Percentiles rank a stretch among this genome's conserved stretches.
Conservation (phyloP, 2,888 invertebrate species). For the Sussaba pulchella region DNA sequence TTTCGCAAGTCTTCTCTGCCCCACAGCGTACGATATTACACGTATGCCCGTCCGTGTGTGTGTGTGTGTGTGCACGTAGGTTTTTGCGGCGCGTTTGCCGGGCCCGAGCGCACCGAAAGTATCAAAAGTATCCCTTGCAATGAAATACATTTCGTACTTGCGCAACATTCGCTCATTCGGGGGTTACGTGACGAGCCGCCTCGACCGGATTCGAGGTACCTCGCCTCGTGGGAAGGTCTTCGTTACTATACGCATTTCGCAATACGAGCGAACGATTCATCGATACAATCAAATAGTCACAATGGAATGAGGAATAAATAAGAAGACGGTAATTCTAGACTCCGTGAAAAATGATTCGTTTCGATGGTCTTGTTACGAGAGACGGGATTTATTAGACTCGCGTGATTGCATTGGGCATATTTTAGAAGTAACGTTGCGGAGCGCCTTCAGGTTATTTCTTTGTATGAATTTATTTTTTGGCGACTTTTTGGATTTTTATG, state of each 20-base stretch:
- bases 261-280: background rate
- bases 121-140: conserved; percentile 63
- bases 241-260: background rate
- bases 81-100: conserved; percentile 37
- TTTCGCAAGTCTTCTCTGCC: conserved; percentile 59
- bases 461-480: conserved; percentile 21
- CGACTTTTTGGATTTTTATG: background rate
- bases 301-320: too few species aligned
- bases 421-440: conserved; percentile 20
- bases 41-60: background rate
- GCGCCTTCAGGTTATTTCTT: too few species aligned
- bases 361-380: background rate
- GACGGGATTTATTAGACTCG: conserved; percentile 15
- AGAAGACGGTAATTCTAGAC: conserved; percentile 5
- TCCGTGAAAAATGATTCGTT: conserved; percentile 7
- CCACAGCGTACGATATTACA: background rate
- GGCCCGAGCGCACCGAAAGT: conserved; percentile 56
- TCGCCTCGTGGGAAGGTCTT: background rate
- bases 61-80: background rate
- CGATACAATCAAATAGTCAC: conserved; percentile 2
- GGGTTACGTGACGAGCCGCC: conserved; percentile 34
- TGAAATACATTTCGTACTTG: conserved; percentile 63
- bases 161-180: conserved; percentile 47
- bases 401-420: background rate
- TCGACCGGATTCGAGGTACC: conserved; percentile 42